Evolutionary conservation across 2,888 invertebrate genomes (phyloP).

Genomic region (Patella ulyssiponensis): DNA sequence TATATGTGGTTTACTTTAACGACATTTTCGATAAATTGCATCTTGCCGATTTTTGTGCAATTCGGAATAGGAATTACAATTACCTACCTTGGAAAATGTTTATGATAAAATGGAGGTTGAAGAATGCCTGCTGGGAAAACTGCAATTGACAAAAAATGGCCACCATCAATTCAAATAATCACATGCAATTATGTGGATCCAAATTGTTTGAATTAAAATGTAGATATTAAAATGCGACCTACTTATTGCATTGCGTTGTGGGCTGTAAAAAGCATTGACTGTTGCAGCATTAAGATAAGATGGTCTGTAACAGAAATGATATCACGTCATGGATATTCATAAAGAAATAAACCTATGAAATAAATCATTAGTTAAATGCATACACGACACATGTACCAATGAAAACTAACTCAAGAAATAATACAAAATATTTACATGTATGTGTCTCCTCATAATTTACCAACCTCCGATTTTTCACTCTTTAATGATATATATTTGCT

Average conservation of each 20-base stretch:
- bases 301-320: too few species aligned
- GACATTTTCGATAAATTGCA: too few species aligned
- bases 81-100: constrained; percentile 86
- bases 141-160: constrained; percentile 70
- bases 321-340: too few species aligned
- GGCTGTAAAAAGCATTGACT: constrained; percentile 93
- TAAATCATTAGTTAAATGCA: neutral
- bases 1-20: too few species aligned
- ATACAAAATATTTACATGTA: too few species aligned
- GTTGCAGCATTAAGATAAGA: constrained; percentile 70
- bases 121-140: constrained; percentile 72
- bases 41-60: too few species aligned
- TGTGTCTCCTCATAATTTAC: too few species aligned
- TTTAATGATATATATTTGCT: too few species aligned
- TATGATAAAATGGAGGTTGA: constrained; percentile 76
- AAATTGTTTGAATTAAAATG: neutral
- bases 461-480: too few species aligned
- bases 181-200: neutral
- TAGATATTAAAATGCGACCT: constrained; percentile 55
- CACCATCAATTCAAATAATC: neutral
- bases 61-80: neutral
- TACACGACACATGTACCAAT: too few species aligned
- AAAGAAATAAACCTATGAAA: constrained; percentile 45
- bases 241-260: constrained; percentile 93
- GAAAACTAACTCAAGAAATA: too few species aligned